Percentiles rank a stretch among this genome's conserved stretches.
phyloP scores from a whole-genome alignment of 2,113 vertebrate genomes.

The Ictidomys tridecemlineatus region DNA sequence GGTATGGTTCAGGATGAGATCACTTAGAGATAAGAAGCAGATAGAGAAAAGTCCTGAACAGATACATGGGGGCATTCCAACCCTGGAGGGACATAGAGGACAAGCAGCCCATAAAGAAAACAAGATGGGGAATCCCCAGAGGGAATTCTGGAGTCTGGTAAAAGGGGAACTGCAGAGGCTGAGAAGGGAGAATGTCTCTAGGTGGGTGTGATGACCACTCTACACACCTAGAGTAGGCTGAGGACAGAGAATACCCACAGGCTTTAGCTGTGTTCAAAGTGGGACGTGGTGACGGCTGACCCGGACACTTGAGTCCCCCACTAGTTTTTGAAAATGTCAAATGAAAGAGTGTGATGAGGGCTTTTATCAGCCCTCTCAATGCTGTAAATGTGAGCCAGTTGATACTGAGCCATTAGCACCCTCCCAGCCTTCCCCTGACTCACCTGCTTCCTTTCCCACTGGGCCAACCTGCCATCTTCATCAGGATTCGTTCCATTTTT shows the following conservation, averaged over 20 bases:
- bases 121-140: not conserved
- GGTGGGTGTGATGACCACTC: not conserved
- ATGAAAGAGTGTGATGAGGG: not conserved
- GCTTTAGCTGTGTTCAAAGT: not conserved
- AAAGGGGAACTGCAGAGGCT: not conserved
- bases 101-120: not conserved
- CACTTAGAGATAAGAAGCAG: not conserved
- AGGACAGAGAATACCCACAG: not conserved
- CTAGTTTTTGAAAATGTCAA: not conserved
- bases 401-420: rapidly evolving
- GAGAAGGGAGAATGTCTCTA: not conserved
- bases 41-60: not conserved
- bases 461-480: not conserved
- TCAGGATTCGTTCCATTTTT: not conserved
- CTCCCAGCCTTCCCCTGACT: not conserved
- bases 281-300: not conserved
- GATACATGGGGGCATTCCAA: no score
- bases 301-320: not conserved
- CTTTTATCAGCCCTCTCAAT: not conserved
- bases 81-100: not conserved
- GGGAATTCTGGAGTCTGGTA: no score
- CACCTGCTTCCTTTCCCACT: no score
- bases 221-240: not conserved
- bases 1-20: not conserved
- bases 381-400: rapidly evolving